Base-by-base conservation (phyloP, 2,797 vertebrate species). In the Argentina silus region DNA sequence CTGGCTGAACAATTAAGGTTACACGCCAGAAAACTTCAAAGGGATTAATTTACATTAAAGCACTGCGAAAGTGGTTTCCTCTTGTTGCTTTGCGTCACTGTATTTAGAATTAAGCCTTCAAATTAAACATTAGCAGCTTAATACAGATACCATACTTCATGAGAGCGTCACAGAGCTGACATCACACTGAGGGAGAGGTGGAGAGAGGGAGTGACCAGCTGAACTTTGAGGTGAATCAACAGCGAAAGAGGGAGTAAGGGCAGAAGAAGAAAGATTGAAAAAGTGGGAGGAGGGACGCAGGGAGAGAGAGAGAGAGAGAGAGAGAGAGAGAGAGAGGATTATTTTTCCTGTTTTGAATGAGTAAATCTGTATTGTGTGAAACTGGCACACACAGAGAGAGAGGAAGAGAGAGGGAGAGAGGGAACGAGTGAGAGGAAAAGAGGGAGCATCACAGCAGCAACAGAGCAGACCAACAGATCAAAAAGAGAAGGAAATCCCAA, bases 331-430 rank as follows among this genome's bases (percentile, higher is more conserved):
- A 81, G 60, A 71, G 73, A 61, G 89, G 92, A 92, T 93, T 92
- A 92, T n/a, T n/a, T 89, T 90, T 88, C 79, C 81, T 21, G 64
- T 83, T 90, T 87, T 67, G 87, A 87, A 91, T 72, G 51, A 90
- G 85, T 86, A 90, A 87, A 93, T 91, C 89, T 72, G 79, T 80
- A 87, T 82, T 89, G 89, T 90, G 77, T 85, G 81, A 86, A 80
- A 86, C 77, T 83, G 69, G 78, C 78, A 80, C 79, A 85, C 62
- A 62, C 63, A 76, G 67, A 45, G 67, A 72, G 67, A 55, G 21
- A 70, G 70, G 66, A 27, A 67, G 45, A 43, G 17, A 56, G 69
- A 69, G 59, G 50, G 65, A 14, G 50, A 56, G 45, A 79, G 61
- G 70, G 48, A 60, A 15, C 51, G 68, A 23, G 63, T 27, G 66